Evolutionary conservation across 2,113 vertebrate species (phyloP), one percentile per base, ranked within the genome.

Genomic region (Pteruthius melanotis): DNA sequence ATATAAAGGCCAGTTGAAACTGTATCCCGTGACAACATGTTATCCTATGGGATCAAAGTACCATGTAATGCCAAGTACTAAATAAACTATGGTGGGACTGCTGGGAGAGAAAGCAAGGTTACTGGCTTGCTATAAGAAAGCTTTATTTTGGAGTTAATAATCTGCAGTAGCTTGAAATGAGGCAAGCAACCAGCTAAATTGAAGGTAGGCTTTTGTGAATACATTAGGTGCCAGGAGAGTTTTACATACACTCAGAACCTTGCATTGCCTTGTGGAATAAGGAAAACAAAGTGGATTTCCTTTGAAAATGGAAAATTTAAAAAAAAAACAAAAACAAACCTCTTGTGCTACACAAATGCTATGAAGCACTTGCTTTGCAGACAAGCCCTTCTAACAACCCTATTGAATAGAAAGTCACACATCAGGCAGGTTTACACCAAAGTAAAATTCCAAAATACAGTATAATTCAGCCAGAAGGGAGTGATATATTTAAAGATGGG

Each of bases 131-230:
- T 64, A 0, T 64, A 45, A 75, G 76, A 86, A 81, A 81, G 60
- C 79, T 92, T 94, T 75, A 18, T 60, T 88, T 92, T 53, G 61
- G 52, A 95, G 64, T 90, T 96, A 95, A 95, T 90, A 92, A 83
- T 40, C 44, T 96, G 72, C 33, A 42, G 47, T 53, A 87, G n/a
- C 49, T 90, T 81, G 80, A 96, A 94, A 96, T 30, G 44, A 93
- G 31, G 76, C 56, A 90, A 92, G 44, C 60, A 75, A 72, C 17
- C 12, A 60, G 45, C 75, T 92, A 71, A 91, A 95, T 40, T 75
- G 76, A 86, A 90, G 59, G 16, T 45, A 56, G 68, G 44, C 44
- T 90, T 90, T 93, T 68, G 60, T 77, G 64, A 64, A 71, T 71
- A 64, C 10, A 71, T 92, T 69, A 81, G 64, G 37, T 44, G 44